Conservation (phyloP, 2,113 vertebrate genomes). For the Brachyhypopomus gauderio region DNA sequence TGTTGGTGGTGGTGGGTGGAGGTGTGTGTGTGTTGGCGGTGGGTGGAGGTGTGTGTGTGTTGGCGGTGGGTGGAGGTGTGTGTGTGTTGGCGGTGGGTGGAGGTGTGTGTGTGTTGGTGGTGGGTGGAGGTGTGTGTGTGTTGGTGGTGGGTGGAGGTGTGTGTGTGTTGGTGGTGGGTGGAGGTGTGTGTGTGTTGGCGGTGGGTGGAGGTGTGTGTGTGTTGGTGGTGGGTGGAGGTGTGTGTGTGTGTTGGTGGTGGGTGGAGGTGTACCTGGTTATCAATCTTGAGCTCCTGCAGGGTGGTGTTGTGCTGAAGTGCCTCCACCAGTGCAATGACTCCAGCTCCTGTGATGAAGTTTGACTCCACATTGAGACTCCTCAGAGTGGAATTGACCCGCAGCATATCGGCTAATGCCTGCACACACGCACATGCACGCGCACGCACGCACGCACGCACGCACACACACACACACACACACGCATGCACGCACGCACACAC, state of each 20-base stretch:
- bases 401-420: constrained; percentile 93
- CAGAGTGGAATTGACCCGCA: constrained; percentile 86
- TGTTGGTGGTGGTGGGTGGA: no score
- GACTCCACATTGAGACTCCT: constrained; percentile 95
- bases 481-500: neutral
- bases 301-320: constrained; percentile 86
- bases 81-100: no score
- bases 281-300: constrained; percentile 91
- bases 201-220: neutral
- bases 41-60: no score
- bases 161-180: no score
- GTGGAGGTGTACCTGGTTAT: constrained; percentile 86
- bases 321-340: constrained; percentile 85
- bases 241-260: neutral
- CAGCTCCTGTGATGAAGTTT: constrained; percentile 95
- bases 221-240: neutral
- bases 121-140: no score
- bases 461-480: neutral
- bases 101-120: no score
- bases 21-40: no score
- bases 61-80: no score
- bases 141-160: no score
- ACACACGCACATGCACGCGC: constrained; percentile 7
- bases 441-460: neutral
- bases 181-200: neutral